phyloP scores from a whole-genome alignment of 2,888 invertebrate species.

The Anaspis maculata region DNA sequence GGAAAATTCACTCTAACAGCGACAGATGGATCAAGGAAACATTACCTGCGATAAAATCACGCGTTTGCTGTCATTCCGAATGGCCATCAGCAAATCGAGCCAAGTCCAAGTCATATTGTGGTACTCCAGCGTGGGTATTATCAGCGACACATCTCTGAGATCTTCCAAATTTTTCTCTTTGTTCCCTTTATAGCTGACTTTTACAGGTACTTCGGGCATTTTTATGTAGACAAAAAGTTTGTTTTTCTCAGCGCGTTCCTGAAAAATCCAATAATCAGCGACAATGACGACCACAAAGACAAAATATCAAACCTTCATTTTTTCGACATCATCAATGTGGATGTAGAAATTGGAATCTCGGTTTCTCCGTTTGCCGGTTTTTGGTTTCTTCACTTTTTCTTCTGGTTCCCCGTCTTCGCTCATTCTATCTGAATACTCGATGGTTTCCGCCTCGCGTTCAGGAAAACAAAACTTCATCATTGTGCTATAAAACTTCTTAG shows the following conservation, averaged over 20 bases:
- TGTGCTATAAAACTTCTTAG: constrained; percentile 93
- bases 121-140: constrained; percentile 94
- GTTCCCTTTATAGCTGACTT: constrained; percentile 92
- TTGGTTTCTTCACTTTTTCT: constrained; percentile 41
- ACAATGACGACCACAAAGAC: not conserved
- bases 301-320: constrained; percentile 66
- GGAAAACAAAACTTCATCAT: constrained; percentile 98
- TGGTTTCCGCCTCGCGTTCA: constrained; percentile 79
- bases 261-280: constrained; percentile 30
- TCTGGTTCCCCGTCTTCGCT: constrained; percentile 54
- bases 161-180: constrained; percentile 98
- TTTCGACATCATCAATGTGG: constrained; percentile 91
- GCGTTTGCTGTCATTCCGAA: constrained; percentile 87
- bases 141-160: constrained; percentile 85
- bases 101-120: constrained; percentile 99
- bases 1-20: not conserved
- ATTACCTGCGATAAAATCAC: constrained; percentile 73
- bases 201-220: constrained; percentile 80
- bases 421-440: constrained; percentile 52
- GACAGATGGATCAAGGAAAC: not conserved
- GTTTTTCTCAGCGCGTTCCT: constrained; percentile 96
- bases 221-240: constrained; percentile 98
- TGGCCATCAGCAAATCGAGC: constrained; percentile 91
- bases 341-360: constrained; percentile 88
- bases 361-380: constrained; percentile 46